A percentile compares a stretch with the other conserved stretches of the same genome.
Conservation (phyloP, 2,797 vertebrate genomes). For the Megaceryle alcyon region DNA sequence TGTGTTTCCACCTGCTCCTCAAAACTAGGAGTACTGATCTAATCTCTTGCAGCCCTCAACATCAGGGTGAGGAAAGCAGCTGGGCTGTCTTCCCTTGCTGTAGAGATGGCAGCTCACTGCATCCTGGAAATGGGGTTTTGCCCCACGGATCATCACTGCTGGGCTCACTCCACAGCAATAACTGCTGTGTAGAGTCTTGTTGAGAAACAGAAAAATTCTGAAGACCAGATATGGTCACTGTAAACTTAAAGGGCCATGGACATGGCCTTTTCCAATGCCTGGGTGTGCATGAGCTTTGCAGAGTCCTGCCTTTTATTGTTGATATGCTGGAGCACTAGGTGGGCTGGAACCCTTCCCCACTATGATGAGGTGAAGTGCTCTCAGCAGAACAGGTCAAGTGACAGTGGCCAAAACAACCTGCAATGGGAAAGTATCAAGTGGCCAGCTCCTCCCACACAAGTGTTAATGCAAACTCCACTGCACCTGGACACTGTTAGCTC, state of each 20-base stretch:
- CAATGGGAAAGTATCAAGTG: background rate
- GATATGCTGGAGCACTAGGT: background rate
- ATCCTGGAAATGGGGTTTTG: background rate
- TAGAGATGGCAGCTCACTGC: background rate
- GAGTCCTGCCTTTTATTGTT: background rate
- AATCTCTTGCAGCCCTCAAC: background rate
- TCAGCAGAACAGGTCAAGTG: background rate
- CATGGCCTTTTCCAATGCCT: background rate
- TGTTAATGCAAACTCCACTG: background rate
- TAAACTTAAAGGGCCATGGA: background rate
- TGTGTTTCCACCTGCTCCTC: background rate
- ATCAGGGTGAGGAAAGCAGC: background rate
- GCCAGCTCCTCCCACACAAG: background rate
- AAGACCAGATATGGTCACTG: background rate
- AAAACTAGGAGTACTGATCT: background rate
- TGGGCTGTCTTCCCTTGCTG: background rate
- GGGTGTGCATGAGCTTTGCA: background rate
- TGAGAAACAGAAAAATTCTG: background rate
- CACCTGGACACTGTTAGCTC: background rate
- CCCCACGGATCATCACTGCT: background rate
- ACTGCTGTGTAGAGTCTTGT: background rate
- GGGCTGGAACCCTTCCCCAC: background rate
- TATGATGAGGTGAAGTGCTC: fast-evolving
- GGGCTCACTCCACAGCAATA: background rate
- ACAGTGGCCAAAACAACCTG: background rate